These are phyloP conservation scores for Sminthopsis crassicaudata DNA, from an alignment of 2,113 vertebrate species.

Conservation along the genomic window DNA sequence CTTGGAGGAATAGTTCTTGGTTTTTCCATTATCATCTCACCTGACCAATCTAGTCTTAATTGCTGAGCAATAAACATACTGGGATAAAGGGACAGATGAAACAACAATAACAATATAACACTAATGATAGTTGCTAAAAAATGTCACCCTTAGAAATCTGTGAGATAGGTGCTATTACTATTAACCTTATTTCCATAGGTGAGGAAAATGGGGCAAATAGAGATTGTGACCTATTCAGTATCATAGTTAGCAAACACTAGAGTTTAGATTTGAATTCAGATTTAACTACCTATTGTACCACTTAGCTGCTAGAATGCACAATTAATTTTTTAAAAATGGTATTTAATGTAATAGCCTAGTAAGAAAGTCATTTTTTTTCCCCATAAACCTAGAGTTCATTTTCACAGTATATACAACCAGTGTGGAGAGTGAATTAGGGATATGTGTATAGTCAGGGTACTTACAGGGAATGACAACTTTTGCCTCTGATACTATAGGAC, in stretches of 20 bases:
- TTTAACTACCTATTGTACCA: not conserved
- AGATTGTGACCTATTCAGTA: not conserved
- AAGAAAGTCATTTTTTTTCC: not conserved
- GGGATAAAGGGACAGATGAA: not conserved
- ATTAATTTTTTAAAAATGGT: not conserved
- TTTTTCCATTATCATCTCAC: not conserved
- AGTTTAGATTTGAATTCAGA: not conserved
- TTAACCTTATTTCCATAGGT: no score
- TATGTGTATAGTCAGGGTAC: not conserved
- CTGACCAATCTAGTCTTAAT: not conserved
- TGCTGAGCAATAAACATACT: not conserved
- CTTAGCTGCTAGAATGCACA: not conserved
- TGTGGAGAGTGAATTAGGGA: not conserved
- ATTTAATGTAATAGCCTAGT: not conserved
- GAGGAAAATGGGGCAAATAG: no score
- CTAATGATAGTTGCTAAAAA: not conserved
- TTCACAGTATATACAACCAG: not conserved
- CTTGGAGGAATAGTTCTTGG: no score
- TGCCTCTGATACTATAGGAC: not conserved
- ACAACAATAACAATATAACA: not conserved
- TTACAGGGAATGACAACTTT: not conserved
- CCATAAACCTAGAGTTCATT: not conserved
- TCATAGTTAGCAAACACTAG: not conserved
- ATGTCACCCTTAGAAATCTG: not conserved
- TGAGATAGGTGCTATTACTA: no score